Evolutionary conservation across 2,888 invertebrate genomes (phyloP).

Genomic region (Yponomeuta evonymella): DNA sequence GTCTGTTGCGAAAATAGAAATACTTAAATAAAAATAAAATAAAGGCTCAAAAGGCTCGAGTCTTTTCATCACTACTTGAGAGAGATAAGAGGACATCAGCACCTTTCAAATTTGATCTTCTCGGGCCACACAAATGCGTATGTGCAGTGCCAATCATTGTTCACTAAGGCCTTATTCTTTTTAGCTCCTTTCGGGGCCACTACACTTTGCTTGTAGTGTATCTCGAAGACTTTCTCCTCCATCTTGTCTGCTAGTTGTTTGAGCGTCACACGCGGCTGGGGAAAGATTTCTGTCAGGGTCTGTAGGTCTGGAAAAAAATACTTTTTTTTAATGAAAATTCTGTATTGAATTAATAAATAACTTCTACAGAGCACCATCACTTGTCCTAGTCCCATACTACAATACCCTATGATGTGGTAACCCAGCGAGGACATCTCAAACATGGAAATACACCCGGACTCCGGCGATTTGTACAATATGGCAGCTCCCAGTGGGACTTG

Average conservation of each 20-base stretch:
- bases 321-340: background rate
- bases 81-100: too few species aligned
- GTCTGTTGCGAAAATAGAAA: too few species aligned
- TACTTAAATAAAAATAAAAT: too few species aligned
- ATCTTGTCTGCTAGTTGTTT: conserved; percentile 62
- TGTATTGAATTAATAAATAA: background rate
- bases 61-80: too few species aligned
- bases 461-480: too few species aligned
- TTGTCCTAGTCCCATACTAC: too few species aligned
- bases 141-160: conserved; percentile 70
- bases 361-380: too few species aligned
- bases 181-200: conserved; percentile 35
- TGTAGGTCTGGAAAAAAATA: conserved; percentile 37
- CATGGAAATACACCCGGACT: too few species aligned
- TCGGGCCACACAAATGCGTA: conserved; percentile 77
- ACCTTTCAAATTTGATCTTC: conserved; percentile 68
- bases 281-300: conserved; percentile 53
- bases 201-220: conserved; percentile 48
- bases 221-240: conserved; percentile 57
- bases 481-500: too few species aligned
- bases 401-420: too few species aligned
- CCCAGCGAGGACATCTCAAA: too few species aligned
- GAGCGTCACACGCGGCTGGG: conserved; percentile 63
- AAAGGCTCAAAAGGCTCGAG: too few species aligned
- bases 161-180: conserved; percentile 40